A percentile compares a stretch with the other conserved stretches of the same genome.
Conservation (phyloP, 1,140 invertebrate genomes). For the Pseudomyrmex pallidus region DNA sequence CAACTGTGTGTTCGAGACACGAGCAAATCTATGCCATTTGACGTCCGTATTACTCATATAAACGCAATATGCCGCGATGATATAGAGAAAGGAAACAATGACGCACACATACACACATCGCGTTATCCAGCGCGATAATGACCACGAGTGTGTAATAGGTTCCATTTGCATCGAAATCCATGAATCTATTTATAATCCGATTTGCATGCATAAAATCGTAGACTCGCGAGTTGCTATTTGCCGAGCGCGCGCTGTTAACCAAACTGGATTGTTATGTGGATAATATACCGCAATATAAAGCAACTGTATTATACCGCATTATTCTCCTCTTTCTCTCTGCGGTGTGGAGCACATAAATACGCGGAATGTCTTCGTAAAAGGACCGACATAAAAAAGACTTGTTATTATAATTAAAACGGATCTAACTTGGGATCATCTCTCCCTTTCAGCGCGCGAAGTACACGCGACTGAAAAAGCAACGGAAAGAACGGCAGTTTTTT, state of each 20-base stretch:
- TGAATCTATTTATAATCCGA: slow-evolving; percentile 50
- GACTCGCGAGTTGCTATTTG: neutral
- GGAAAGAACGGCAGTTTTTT: neutral
- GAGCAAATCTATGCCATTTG: slow-evolving; percentile 13
- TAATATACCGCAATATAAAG: neutral
- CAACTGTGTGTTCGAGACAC: slow-evolving; percentile 20
- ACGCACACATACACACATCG: neutral
- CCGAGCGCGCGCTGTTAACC: neutral
- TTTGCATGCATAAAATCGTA: slow-evolving; percentile 48
- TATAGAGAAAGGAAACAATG: slow-evolving; percentile 29
- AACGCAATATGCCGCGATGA: slow-evolving; percentile 7
- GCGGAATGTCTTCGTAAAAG: neutral
- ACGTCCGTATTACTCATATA: neutral
- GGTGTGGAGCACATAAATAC: neutral
- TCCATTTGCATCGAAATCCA: slow-evolving; percentile 33
- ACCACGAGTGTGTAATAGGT: slow-evolving; percentile 25
- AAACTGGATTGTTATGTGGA: neutral
- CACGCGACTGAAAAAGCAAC: slow-evolving; percentile 8
- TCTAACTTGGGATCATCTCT: neutral
- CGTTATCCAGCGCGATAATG: slow-evolving; percentile 4
- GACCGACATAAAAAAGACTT: neutral
- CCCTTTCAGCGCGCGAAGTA: neutral
- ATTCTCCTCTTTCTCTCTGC: neutral
- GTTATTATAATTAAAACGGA: slow-evolving; percentile 37
- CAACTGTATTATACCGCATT: neutral